phyloP scores from a whole-genome alignment of 1,140 invertebrate species.

The Nautilus pompilius region DNA sequence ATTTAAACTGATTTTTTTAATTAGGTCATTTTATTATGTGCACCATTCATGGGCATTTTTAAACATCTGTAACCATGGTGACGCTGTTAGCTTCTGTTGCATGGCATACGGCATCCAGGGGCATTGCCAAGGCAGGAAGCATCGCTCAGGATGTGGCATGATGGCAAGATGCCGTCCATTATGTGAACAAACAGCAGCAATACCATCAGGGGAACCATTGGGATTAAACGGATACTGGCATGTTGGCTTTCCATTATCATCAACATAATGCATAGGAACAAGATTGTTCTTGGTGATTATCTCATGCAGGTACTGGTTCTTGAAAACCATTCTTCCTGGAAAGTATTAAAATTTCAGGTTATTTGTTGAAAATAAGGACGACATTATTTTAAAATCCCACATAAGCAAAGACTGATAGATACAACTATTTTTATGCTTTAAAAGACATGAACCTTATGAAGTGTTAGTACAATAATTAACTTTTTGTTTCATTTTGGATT shows the following conservation, averaged over 20 bases:
- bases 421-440: too few relatives aligned
- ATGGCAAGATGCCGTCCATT: constrained; percentile 92
- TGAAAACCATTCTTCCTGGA: constrained; percentile 62
- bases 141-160: constrained; percentile 97
- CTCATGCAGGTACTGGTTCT: constrained; percentile 57
- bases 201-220: constrained; percentile 75
- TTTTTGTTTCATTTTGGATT: too few relatives aligned
- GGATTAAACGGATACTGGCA: constrained; percentile 88
- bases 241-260: constrained; percentile 74
- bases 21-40: too few relatives aligned
- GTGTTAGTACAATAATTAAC: too few relatives aligned
- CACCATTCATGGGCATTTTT: constrained; percentile 86
- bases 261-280: constrained; percentile 76
- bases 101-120: constrained; percentile 51
- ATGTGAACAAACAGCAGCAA: constrained; percentile 82
- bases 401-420: too few relatives aligned
- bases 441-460: too few relatives aligned
- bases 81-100: constrained; percentile 59
- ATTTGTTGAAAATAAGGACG: too few relatives aligned
- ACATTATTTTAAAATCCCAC: too few relatives aligned
- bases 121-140: constrained; percentile 52
- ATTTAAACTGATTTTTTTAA: constrained; percentile 1
- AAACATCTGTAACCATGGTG: constrained; percentile 91
- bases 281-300: constrained; percentile 64
- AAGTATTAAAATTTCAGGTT: too few relatives aligned